Evolutionary conservation across 2,888 invertebrate species (phyloP), one percentile per base, ranked within the genome.

Genomic region (Notodonta ziczac): DNA sequence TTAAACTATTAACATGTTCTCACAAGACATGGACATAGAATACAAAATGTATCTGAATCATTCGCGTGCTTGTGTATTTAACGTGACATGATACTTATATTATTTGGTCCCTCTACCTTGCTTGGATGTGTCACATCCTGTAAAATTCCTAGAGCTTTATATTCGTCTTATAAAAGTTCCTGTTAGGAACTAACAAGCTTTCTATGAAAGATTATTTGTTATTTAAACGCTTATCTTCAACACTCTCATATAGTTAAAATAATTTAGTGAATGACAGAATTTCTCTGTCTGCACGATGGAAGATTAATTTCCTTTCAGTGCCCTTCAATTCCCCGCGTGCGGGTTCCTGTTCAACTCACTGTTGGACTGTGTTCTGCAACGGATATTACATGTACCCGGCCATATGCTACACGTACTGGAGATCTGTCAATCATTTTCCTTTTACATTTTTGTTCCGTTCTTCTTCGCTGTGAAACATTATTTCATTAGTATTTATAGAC

Each of bases 291-390:
- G 56, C 62, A 73, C 74, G 69, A 75, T 73, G 74, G 75, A 46
- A 78, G 71, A 81, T 80, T 80, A 78, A 85, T 86, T 87, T 86
- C 86, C 85, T 81, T 65, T 58, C 63, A 68, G 24, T 24, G 24
- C 24, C 24, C 24, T 24, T 24, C 24, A 24, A 24, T 67, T 71
- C 69, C 72, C 65, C 67, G 71, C 67, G 66, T 70, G 64, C 63
- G 66, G 56, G 62, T 63, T 61, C 68, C 70, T 69, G 70, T 72
- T 72, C 65, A 61, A 70, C 74, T 74, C 66, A 65, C 61, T 67
- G 73, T 65, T 63, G 61, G 58, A 9, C 50, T 50, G 50, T 50
- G 72, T 74, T 74, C 65, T 74, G 68, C 62, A 69, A 66, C 81
- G 85, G 84, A 87, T 83, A 85, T 86, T 82, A 79, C 75, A 62